These are phyloP conservation scores for Meteorus cinctellus DNA, from an alignment of 2,888 invertebrate species.

Conservation along the genomic window DNA sequence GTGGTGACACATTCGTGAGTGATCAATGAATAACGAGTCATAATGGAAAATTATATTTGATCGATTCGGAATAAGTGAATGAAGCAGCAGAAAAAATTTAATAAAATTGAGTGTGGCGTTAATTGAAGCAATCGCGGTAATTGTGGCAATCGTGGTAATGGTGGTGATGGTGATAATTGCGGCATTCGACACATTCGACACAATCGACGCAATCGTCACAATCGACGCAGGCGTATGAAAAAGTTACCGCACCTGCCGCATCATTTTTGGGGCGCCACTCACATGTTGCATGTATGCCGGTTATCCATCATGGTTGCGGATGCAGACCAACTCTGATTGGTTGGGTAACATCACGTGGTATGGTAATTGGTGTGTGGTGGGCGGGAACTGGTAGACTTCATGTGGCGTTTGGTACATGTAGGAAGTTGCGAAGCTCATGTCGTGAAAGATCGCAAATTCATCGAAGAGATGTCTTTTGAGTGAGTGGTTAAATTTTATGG, in stretches of 20 bases:
- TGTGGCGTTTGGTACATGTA: slow-evolving; percentile 54
- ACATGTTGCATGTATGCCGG: slow-evolving; percentile 71
- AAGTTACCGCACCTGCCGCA: slow-evolving; percentile 72
- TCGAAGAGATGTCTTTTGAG: slow-evolving; percentile 25
- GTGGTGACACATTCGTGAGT: too few relatives aligned
- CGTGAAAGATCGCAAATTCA: slow-evolving; percentile 56
- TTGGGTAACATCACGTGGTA: slow-evolving; percentile 77
- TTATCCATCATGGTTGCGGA: slow-evolving; percentile 79
- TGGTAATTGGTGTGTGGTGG: slow-evolving; percentile 78
- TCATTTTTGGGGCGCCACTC: slow-evolving; percentile 69
- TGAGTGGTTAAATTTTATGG: slow-evolving; percentile 27
- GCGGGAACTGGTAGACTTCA: slow-evolving; percentile 73
- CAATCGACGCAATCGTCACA: not conserved
- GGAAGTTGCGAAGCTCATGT: slow-evolving; percentile 33
- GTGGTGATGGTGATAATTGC: too few relatives aligned
- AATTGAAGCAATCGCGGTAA: not conserved
- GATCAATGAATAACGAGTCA: too few relatives aligned
- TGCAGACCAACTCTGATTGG: slow-evolving; percentile 72
- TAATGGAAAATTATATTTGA: not conserved
- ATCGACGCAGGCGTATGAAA: slow-evolving; percentile 34
- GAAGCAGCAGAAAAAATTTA: not conserved
- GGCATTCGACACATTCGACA: too few relatives aligned
- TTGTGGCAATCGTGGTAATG: not conserved
- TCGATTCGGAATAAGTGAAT: not conserved
- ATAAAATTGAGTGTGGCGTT: not conserved